Conservation (phyloP, 2,113 vertebrate species). For the Hemibates koningsi region DNA sequence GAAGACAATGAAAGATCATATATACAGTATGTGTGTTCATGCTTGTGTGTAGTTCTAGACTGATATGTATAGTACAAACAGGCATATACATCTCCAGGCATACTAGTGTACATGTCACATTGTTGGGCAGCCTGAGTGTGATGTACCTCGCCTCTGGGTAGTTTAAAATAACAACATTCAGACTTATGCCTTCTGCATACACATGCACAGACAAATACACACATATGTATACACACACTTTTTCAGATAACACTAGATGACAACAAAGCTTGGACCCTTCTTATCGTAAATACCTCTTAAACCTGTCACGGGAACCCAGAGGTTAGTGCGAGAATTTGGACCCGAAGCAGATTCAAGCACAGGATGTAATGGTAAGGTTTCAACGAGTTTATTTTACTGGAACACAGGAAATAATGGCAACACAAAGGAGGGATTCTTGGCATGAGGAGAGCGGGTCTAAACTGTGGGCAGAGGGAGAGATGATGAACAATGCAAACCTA, state of each 20-base stretch:
- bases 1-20: background rate
- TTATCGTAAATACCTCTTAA: background rate
- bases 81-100: background rate
- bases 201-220: background rate
- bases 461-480: background rate
- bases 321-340: background rate
- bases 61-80: background rate
- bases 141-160: slow-evolving; percentile 1
- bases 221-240: background rate
- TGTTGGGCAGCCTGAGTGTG: background rate
- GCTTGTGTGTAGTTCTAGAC: background rate
- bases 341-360: background rate
- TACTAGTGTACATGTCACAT: background rate
- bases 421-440: background rate
- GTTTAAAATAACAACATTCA: slow-evolving; percentile 25
- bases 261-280: background rate
- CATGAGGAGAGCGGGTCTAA: background rate
- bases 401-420: background rate
- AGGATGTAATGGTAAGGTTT: background rate
- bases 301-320: background rate
- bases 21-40: background rate
- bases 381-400: background rate
- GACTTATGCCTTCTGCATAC: background rate
- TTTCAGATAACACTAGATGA: background rate
- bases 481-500: background rate